Percentiles rank a stretch among this genome's conserved stretches.
These are phyloP conservation scores for Tigriopus japonicus DNA, from an alignment of 1,140 invertebrate genomes.

Conservation along the genomic window DNA sequence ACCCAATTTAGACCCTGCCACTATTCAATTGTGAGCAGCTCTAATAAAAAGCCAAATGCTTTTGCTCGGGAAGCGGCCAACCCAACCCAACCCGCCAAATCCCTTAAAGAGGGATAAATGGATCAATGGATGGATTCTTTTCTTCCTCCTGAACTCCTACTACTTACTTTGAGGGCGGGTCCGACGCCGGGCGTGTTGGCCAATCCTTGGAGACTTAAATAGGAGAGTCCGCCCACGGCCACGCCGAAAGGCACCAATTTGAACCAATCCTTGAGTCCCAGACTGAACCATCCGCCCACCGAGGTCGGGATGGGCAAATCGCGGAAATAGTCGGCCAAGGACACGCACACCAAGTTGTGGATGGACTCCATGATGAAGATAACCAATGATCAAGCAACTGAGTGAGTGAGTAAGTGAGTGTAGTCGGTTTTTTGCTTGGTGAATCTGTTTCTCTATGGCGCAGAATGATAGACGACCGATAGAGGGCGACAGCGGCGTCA, in stretches of 20 bases:
- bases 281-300: conserved; percentile 18
- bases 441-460: too few relatives aligned
- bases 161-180: not conserved
- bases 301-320: not conserved
- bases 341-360: not conserved
- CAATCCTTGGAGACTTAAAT: conserved; percentile 1
- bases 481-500: too few relatives aligned
- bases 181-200: not conserved
- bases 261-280: conserved; percentile 55
- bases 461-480: too few relatives aligned
- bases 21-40: too few relatives aligned
- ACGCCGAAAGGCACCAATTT: conserved; percentile 53
- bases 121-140: too few relatives aligned
- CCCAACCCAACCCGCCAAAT: too few relatives aligned
- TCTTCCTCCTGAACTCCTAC: too few relatives aligned
- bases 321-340: not conserved
- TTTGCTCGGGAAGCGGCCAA: too few relatives aligned
- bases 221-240: conserved; percentile 41
- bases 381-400: not conserved
- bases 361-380: not conserved
- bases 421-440: too few relatives aligned
- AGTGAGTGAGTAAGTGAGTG: not conserved
- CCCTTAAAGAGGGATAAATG: too few relatives aligned
- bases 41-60: too few relatives aligned
- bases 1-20: too few relatives aligned